Conservation (phyloP, 1,140 invertebrate genomes). For the Euschistus heros region DNA sequence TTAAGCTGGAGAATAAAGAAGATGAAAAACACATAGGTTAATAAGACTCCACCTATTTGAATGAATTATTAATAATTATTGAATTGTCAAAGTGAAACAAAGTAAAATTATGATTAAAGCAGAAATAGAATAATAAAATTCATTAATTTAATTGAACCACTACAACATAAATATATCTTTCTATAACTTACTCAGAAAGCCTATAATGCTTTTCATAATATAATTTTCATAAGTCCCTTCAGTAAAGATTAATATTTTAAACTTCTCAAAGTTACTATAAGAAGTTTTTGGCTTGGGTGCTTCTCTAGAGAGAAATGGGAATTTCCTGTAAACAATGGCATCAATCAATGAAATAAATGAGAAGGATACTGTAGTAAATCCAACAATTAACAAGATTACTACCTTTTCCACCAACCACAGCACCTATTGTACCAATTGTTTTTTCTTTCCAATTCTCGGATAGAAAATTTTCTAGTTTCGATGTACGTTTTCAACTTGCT, state of each 20-base stretch:
- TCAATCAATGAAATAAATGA: not conserved
- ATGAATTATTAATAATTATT: not conserved
- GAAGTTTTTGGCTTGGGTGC: not conserved
- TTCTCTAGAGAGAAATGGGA: not conserved
- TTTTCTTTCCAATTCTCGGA: too few species aligned
- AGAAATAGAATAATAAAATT: not conserved
- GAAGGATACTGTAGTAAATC: too few species aligned
- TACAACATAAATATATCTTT: not conserved
- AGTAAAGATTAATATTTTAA: not conserved
- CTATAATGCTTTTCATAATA: not conserved
- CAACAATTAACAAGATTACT: too few species aligned
- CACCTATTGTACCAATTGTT: too few species aligned
- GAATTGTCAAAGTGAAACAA: not conserved
- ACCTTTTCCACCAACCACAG: too few species aligned
- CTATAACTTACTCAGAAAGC: not conserved
- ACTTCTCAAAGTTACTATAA: not conserved
- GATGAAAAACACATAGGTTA: constrained; percentile 16
- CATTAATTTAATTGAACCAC: not conserved
- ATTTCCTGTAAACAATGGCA: not conserved
- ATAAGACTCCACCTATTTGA: constrained; percentile 15
- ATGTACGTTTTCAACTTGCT: too few species aligned
- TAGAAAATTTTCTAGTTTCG: too few species aligned
- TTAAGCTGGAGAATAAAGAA: constrained; percentile 13
- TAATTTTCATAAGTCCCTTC: not conserved
- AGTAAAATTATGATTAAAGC: not conserved